Evolutionary conservation across 2,888 invertebrate species (phyloP).

Genomic region (Lasioglossum morio): DNA sequence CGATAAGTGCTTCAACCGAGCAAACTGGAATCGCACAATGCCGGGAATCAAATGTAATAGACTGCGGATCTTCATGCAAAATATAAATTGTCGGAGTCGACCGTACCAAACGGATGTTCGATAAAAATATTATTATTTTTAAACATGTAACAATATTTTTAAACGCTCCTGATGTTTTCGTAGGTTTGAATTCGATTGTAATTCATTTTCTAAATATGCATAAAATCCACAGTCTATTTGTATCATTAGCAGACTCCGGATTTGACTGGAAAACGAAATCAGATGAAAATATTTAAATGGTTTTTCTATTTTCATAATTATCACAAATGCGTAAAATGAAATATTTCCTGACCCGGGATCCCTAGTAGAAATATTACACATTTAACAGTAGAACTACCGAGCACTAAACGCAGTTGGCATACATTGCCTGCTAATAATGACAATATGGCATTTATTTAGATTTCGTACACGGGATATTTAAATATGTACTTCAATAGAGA

Average conservation of each 20-base stretch:
- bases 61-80: not conserved
- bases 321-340: not conserved
- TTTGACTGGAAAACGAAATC: not conserved
- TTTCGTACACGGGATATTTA: too few species aligned
- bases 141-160: not conserved
- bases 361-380: not conserved
- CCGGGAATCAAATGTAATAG: not conserved
- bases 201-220: not conserved
- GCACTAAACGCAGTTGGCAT: too few species aligned
- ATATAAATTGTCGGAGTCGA: not conserved
- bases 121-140: not conserved
- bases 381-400: too few species aligned
- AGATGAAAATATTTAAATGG: too few species aligned
- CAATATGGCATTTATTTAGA: too few species aligned
- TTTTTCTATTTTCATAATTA: too few species aligned
- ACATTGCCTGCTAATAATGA: too few species aligned
- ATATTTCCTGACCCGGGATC: not conserved
- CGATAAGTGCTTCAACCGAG: conserved; percentile 4
- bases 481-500: too few species aligned
- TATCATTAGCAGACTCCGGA: not conserved
- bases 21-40: not conserved
- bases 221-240: not conserved
- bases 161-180: too few species aligned
- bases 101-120: not conserved
- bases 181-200: not conserved